These are phyloP conservation scores for Cynocephalus volans DNA, from an alignment of 2,113 vertebrate species.

Conservation along the genomic window DNA sequence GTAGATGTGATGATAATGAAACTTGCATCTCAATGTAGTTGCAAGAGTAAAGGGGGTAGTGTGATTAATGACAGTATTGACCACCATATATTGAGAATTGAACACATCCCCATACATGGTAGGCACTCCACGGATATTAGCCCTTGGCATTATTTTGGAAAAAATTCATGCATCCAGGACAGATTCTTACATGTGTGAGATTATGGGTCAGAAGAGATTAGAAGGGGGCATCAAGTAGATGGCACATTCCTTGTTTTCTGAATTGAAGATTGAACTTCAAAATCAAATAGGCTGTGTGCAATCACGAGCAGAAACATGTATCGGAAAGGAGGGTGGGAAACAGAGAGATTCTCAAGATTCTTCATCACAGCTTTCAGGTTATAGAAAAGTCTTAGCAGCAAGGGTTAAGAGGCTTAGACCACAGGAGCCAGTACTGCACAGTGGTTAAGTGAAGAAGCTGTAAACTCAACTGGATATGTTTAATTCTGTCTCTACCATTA, in stretches of 20 bases:
- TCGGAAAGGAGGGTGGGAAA: not conserved
- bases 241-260: not conserved
- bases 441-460: not conserved
- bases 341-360: not conserved
- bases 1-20: not conserved
- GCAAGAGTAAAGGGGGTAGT: not conserved
- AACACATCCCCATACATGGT: rapidly evolving
- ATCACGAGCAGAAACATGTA: not conserved
- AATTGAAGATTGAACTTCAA: not conserved
- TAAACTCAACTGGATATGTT: not conserved
- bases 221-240: not conserved
- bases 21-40: not conserved
- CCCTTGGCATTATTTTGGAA: not conserved
- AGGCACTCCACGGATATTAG: too few relatives aligned
- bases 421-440: not conserved
- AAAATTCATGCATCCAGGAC: not conserved
- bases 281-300: not conserved
- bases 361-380: not conserved
- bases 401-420: not conserved
- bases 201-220: not conserved
- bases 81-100: not conserved
- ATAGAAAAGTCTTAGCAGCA: not conserved
- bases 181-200: not conserved
- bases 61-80: not conserved
- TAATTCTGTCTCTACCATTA: not conserved